Evolutionary conservation across 2,888 invertebrate species (phyloP).

Genomic region (Caenorhabditis wallacei): DNA sequence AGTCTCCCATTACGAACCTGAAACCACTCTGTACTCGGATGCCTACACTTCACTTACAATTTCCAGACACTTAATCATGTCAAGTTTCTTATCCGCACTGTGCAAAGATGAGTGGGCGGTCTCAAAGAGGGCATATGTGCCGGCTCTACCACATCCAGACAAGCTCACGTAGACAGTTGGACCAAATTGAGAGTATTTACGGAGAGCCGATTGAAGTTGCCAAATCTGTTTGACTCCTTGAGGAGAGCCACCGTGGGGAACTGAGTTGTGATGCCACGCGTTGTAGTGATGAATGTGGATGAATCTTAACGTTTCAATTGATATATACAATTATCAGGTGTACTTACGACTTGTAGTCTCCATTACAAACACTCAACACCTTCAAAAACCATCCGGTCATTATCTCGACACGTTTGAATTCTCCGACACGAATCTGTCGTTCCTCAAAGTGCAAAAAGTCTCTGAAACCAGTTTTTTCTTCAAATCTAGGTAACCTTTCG

Average conservation of each 20-base stretch:
- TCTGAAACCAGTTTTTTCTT: conserved; percentile 19
- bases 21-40: not conserved
- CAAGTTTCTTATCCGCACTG: conserved; percentile 28
- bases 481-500: not conserved
- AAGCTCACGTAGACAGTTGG: conserved; percentile 71
- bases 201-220: conserved; percentile 66
- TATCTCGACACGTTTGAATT: conserved; percentile 64
- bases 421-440: conserved; percentile 67
- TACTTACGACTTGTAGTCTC: conserved; percentile 56
- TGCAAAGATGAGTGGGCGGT: conserved; percentile 50
- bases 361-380: conserved; percentile 65
- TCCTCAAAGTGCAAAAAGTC: conserved; percentile 69
- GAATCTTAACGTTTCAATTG: no score
- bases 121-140: conserved; percentile 71
- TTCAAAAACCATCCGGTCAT: conserved; percentile 59
- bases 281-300: conserved; percentile 69
- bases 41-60: conserved; percentile 8
- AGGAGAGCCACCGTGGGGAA: conserved; percentile 35
- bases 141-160: conserved; percentile 73
- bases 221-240: conserved; percentile 48
- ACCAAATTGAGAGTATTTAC: conserved; percentile 55
- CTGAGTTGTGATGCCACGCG: conserved; percentile 64
- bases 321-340: no score
- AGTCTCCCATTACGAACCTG: conserved; percentile 63
- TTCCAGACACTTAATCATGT: conserved; percentile 57